Evolutionary conservation across 2,888 invertebrate species (phyloP).

Genomic region (Galerucella nymphaeae): DNA sequence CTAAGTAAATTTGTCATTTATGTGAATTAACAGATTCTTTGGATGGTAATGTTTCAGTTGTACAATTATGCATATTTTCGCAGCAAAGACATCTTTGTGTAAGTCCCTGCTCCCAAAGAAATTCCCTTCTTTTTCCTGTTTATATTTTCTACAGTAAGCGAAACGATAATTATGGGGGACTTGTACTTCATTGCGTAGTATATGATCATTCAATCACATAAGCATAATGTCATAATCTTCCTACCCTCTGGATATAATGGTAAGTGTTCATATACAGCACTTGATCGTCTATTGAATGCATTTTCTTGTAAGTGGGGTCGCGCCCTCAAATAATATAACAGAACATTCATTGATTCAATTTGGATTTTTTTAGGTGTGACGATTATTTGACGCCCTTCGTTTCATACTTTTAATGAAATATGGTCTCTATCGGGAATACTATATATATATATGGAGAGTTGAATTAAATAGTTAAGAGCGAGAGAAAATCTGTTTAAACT

Average conservation of each 20-base stretch:
- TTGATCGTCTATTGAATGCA: conserved; percentile 64
- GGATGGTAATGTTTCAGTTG: no score
- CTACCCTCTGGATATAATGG: conserved; percentile 59
- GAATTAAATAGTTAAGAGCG: conserved; percentile 64
- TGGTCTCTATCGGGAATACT: conserved; percentile 59
- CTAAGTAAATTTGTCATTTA: no score
- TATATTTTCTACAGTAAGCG: background rate
- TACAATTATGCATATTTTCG: no score
- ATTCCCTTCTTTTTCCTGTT: background rate
- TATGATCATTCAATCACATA: conserved; percentile 50
- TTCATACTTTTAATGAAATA: conserved; percentile 64
- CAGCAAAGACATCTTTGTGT: no score
- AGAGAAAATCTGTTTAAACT: conserved; percentile 58
- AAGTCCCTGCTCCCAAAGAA: no score
- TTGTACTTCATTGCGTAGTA: conserved; percentile 18
- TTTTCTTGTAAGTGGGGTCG: conserved; percentile 58
- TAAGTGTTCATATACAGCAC: conserved; percentile 63
- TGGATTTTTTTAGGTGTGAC: conserved; percentile 70
- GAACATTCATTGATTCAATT: conserved; percentile 77
- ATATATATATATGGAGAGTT: conserved; percentile 48
- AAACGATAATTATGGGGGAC: conserved; percentile 30
- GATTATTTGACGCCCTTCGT: conserved; percentile 65
- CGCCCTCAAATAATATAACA: conserved; percentile 74
- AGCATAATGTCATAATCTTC: conserved; percentile 58
- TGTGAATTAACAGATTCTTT: no score